Evolutionary conservation across 2,888 invertebrate species (phyloP).

Genomic region (Drosophila niveifrons): DNA sequence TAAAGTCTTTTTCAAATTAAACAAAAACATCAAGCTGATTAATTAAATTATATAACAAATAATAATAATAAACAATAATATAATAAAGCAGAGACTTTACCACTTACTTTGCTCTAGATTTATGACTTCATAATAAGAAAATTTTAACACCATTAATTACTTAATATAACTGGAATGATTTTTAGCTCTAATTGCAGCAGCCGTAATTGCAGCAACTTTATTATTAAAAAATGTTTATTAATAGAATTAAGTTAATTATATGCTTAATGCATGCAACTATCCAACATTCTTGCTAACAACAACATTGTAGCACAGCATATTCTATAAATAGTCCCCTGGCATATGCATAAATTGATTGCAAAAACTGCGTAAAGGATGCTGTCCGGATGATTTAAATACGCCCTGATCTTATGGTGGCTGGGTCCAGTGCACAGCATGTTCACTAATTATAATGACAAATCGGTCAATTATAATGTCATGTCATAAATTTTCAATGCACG

Average conservation of each 20-base stretch:
- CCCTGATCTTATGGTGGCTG: slow-evolving; percentile 9
- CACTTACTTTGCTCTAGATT: neutral
- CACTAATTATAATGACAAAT: slow-evolving; percentile 80
- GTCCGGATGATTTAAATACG: slow-evolving; percentile 24
- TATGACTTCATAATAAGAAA: neutral
- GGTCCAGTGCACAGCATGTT: slow-evolving; percentile 46
- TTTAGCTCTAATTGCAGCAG: slow-evolving; percentile 9
- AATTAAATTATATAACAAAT: neutral
- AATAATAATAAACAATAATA: too few species aligned
- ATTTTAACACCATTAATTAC: neutral
- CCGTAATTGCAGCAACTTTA: neutral
- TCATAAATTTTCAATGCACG: slow-evolving; percentile 72
- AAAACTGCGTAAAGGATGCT: slow-evolving; percentile 18
- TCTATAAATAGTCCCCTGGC: slow-evolving; percentile 46
- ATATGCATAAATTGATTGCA: slow-evolving; percentile 48
- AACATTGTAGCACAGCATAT: slow-evolving; percentile 8
- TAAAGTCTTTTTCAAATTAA: neutral
- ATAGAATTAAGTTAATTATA: slow-evolving; percentile 22
- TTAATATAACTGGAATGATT: neutral
- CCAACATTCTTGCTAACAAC: slow-evolving; percentile 12
- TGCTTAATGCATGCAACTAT: neutral
- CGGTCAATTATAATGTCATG: slow-evolving; percentile 80
- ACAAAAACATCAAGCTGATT: neutral
- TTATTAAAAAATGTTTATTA: slow-evolving; percentile 9
- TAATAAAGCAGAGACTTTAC: too few species aligned